phyloP scores from a whole-genome alignment of 2,113 vertebrate genomes.

The Girardinichthys multiradiatus region DNA sequence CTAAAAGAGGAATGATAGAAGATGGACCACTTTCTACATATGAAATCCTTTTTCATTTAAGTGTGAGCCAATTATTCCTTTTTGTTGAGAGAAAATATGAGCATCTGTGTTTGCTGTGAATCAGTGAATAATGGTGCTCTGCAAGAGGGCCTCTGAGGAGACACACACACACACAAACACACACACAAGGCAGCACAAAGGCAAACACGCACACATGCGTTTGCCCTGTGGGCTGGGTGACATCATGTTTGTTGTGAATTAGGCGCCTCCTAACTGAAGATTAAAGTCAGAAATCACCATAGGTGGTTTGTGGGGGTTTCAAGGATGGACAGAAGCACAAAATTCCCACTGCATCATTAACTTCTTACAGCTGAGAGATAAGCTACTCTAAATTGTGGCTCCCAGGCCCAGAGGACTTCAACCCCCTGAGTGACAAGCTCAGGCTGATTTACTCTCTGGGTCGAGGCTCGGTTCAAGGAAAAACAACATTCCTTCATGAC shows the following conservation, averaged over 20 bases:
- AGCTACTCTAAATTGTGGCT: constrained; percentile 47
- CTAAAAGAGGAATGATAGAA: constrained; percentile 24
- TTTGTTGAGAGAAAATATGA: constrained; percentile 60
- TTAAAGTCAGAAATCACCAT: constrained; percentile 52
- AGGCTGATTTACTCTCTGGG: constrained; percentile 59
- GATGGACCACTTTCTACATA: constrained; percentile 41
- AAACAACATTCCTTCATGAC: constrained; percentile 66
- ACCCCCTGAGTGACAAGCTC: constrained; percentile 57
- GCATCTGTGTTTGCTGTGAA: constrained; percentile 66
- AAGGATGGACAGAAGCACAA: constrained; percentile 61
- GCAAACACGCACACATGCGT: constrained; percentile 6
- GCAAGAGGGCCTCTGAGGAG: constrained; percentile 23
- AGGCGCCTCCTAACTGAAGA: constrained; percentile 49
- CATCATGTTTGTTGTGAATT: constrained; percentile 51
- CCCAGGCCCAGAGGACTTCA: constrained; percentile 27
- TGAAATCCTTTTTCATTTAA: constrained; percentile 54
- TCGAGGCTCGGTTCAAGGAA: constrained; percentile 41
- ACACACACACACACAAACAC: constrained; percentile 31
- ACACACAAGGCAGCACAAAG: constrained; percentile 22
- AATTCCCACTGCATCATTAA: constrained; percentile 58
- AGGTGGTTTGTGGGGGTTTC: constrained; percentile 52
- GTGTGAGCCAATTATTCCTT: constrained; percentile 61
- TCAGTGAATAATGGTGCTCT: constrained; percentile 46
- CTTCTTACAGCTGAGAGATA: constrained; percentile 51
- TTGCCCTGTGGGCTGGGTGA: constrained; percentile 54